Conservation (phyloP, 1,140 invertebrate genomes). For the Trinorchestia longiramus region DNA sequence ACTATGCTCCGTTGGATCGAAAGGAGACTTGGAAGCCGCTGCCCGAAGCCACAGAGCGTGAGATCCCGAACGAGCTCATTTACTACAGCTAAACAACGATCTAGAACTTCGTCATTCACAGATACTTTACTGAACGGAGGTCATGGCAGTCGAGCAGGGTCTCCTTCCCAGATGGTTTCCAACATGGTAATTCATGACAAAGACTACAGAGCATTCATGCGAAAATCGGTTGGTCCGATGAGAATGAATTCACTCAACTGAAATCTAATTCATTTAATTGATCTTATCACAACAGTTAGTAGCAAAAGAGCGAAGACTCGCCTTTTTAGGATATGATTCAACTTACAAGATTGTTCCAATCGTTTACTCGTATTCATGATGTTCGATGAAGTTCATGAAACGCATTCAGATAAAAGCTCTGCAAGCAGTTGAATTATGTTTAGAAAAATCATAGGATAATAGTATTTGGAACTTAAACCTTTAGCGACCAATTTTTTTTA, state of each 20-base stretch:
- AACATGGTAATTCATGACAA: constrained; percentile 53
- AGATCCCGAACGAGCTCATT: constrained; percentile 53
- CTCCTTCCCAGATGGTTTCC: constrained; percentile 23
- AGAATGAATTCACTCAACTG: constrained; percentile 43
- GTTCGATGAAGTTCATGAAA: no score
- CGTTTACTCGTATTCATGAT: no score
- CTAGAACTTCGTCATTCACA: not conserved
- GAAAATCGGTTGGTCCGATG: not conserved
- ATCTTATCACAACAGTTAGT: no score
- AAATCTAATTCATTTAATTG: not conserved
- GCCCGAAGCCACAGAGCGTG: constrained; percentile 68
- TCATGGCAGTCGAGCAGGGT: not conserved
- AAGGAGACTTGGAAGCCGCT: constrained; percentile 77
- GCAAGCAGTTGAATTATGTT: no score
- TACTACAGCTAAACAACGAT: not conserved
- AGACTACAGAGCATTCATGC: constrained; percentile 33
- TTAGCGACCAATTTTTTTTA: no score
- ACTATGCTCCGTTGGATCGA: constrained; percentile 92
- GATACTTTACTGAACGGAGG: not conserved
- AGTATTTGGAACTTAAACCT: no score
- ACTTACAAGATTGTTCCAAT: no score
- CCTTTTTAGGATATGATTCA: no score
- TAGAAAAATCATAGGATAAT: no score
- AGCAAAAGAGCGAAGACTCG: no score
- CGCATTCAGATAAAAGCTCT: no score